Evolutionary conservation across 2,797 vertebrate species (phyloP).

Genomic region (Crenichthys baileyi): DNA sequence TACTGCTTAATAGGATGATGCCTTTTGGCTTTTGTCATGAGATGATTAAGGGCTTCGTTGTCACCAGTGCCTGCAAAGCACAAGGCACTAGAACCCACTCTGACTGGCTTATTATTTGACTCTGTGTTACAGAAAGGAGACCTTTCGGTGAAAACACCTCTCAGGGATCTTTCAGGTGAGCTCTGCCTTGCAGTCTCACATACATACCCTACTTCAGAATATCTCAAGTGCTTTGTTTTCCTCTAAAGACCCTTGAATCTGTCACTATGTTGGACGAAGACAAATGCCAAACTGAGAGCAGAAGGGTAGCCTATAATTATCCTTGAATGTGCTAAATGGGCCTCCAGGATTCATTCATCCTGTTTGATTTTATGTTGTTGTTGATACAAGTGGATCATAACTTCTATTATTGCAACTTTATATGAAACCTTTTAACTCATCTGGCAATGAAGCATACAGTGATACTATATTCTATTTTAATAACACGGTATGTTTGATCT

Average conservation of each 20-base stretch:
- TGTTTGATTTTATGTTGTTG: not conserved
- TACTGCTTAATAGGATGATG: constrained; percentile 98
- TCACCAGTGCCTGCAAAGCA: constrained; percentile 87
- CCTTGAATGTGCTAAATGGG: not conserved
- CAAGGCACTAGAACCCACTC: constrained; percentile 88
- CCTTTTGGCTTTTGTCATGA: constrained; percentile 99
- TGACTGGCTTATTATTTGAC: constrained; percentile 80
- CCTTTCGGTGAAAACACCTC: constrained; percentile 88
- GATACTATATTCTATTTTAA: too few relatives aligned
- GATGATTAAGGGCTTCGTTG: constrained; percentile 96
- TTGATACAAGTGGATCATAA: not conserved
- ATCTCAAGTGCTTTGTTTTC: constrained; percentile 84
- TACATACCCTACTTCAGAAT: constrained; percentile 78
- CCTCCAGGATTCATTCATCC: not conserved
- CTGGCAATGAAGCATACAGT: too few relatives aligned
- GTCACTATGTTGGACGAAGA: constrained; percentile 37
- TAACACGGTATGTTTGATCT: too few relatives aligned
- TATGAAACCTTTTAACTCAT: not conserved
- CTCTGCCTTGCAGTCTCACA: constrained; percentile 82
- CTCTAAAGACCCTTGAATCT: constrained; percentile 77
- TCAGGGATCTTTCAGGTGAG: constrained; percentile 88
- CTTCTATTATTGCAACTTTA: not conserved
- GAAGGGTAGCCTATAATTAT: not conserved
- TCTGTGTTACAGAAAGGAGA: constrained; percentile 58
- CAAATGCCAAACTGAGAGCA: constrained; percentile 25